Evolutionary conservation across 1,140 invertebrate genomes (phyloP), one percentile per base, ranked within the genome.

Genomic region (Lasaia peninsularis): DNA sequence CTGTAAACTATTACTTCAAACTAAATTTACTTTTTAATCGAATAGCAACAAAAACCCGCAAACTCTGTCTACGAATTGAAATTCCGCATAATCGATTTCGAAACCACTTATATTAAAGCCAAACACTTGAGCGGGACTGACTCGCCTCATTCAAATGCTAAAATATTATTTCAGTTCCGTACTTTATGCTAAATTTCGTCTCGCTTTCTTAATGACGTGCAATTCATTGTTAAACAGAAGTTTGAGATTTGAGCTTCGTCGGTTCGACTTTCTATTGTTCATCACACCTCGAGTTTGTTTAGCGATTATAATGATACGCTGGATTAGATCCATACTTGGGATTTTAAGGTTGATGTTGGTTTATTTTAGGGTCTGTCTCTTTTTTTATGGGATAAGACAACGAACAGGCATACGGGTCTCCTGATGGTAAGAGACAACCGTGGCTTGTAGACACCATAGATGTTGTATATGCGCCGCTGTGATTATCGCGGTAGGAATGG

Each of bases 201-300:
- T 63, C 54, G 60, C 33, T 60, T 60, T 58, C 58, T 52, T 67
- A 67, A 67, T 60, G 64, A 67, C 51, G 53, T 58, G 57, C 64
- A 55, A 67, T 63, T 67, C 57, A 58, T 67, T 57, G 60, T 63
- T 67, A 52, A 63, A 35, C 53, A 48, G 28, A 56, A 48, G 53
- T 56, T 56, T 31, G 21, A 21, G 40, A 32, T 56, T 44, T 12
- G 9, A 44, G 37, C 24, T 35, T n/a, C 44, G 44, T 28, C n/a
- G 20, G 20, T 48, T 44, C 48, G 24, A 11, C 20, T 18, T 48
- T 16, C 28, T 53, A n/a, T 20, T 52, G 32, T 34, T 33, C 12
- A 12, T 53, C 14, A 33, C 18, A 49, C 16, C 24, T 28, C 24
- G 24, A 28, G 8, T 28, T 28, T 28, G 2, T 7, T 28, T 7